Conservation (phyloP, 2,113 vertebrate species). For the Rhabdomys dilectus region DNA sequence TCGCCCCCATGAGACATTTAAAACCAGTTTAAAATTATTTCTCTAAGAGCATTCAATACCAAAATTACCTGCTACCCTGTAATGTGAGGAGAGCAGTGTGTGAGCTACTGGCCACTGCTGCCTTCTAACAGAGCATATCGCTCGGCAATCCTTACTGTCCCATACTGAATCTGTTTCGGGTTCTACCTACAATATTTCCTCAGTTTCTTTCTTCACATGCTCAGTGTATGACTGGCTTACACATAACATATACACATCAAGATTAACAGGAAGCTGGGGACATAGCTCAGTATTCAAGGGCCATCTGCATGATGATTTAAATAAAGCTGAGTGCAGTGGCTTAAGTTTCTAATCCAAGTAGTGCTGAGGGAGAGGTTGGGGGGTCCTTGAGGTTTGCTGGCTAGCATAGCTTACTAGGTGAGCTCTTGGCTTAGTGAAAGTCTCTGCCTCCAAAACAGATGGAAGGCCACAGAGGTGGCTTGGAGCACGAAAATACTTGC, state of each 20-base stretch:
- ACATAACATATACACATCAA: no score
- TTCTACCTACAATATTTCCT: not conserved
- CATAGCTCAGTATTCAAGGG: no score
- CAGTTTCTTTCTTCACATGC: not conserved
- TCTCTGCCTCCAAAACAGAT: not conserved
- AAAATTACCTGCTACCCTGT: not conserved
- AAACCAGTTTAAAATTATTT: not conserved
- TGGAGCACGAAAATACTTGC: not conserved
- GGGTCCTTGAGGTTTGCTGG: not conserved
- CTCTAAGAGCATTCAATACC: not conserved
- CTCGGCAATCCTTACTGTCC: not conserved
- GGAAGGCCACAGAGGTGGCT: not conserved
- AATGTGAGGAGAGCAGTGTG: not conserved
- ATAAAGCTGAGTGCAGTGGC: not conserved
- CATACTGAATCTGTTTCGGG: not conserved
- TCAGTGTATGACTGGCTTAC: no score
- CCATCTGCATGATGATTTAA: no score
- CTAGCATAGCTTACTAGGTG: not conserved
- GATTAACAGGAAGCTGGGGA: not conserved
- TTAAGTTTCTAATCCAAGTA: not conserved
- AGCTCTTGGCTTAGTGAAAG: not conserved
- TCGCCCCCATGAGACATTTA: not conserved
- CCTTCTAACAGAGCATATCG: rapidly evolving
- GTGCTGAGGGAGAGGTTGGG: not conserved
- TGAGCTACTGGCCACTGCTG: not conserved